Evolutionary conservation across 1,140 invertebrate genomes (phyloP), one percentile per base, ranked within the genome.

Genomic region (Ephestia elutella): DNA sequence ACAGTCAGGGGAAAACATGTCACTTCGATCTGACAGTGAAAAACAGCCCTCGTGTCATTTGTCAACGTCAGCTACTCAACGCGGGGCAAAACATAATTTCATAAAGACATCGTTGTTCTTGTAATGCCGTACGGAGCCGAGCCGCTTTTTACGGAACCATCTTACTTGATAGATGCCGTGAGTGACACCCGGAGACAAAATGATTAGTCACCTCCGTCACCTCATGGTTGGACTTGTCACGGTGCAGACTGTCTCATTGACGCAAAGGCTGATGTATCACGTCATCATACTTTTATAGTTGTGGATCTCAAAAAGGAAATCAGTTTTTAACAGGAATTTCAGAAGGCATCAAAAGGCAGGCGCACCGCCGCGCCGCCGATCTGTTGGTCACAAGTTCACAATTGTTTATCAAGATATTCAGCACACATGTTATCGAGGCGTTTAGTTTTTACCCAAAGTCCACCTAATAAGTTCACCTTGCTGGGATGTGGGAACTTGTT

Each of bases 1-100:
- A 70, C 60, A 70, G 70, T 68, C 67, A 68, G 71, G 69, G 73
- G 68, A 73, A 76, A 79, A 82, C 76, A 75, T 75, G 75, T 82
- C 78, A 81, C 78, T 78, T 81, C 77, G 78, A 81, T 82, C 71
- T 77, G 78, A 82, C 80, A 82, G 73, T 81, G 77, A 82, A 82
- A 82, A 82, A 82, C 77, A 82, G 66, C 70, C 71, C 69, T 66
- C 71, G 64, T 70, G 71, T 84, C 81, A 82, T 84, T 84, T 83
- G 80, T 84, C 81, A 86, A 82, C 63, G 81, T 84, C 81, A 80
- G 63, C 65, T 65, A 76, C 79, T 86, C 82, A 71, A 63, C 76
- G 74, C 66, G 60, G 73, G 68, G 76, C 78, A 80, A 81, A 83
- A 82, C 77, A 84, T 79, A 77, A 84, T 83, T 83, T 82, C 72